Percentiles rank a stretch among this genome's conserved stretches.
These are phyloP conservation scores for Mystacides longicornis DNA, from an alignment of 2,888 invertebrate species.

Conservation along the genomic window DNA sequence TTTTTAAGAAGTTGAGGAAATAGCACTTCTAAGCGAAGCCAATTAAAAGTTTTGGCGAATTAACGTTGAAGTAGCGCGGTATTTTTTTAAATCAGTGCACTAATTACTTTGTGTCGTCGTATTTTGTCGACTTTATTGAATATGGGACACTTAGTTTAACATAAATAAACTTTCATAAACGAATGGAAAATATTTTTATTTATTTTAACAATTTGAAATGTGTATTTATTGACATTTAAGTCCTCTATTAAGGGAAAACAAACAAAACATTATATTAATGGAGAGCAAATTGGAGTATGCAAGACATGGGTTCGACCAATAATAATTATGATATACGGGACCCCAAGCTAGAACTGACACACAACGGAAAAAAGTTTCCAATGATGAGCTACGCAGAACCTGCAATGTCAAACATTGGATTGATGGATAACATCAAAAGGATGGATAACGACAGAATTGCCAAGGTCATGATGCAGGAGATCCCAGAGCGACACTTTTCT, in stretches of 20 bases:
- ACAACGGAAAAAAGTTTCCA: too few species aligned
- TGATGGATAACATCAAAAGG: too few species aligned
- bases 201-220: background rate
- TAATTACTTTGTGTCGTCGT: conserved; percentile 8
- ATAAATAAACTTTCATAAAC: background rate
- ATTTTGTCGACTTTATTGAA: background rate
- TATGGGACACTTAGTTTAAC: background rate
- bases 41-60: conserved; percentile 16
- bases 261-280: too few species aligned
- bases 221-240: background rate
- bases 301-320: too few species aligned
- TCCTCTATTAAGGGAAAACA: background rate
- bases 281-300: too few species aligned
- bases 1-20: conserved; percentile 3
- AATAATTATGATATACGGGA: too few species aligned
- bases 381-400: too few species aligned
- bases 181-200: background rate
- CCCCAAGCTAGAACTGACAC: too few species aligned
- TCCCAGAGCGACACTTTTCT: too few species aligned
- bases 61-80: conserved; percentile 3
- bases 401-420: too few species aligned
- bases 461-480: too few species aligned
- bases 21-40: conserved; percentile 10
- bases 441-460: too few species aligned
- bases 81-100: conserved; percentile 7